phyloP scores from a whole-genome alignment of 2,888 invertebrate species.

The Chelonus formosanus region DNA sequence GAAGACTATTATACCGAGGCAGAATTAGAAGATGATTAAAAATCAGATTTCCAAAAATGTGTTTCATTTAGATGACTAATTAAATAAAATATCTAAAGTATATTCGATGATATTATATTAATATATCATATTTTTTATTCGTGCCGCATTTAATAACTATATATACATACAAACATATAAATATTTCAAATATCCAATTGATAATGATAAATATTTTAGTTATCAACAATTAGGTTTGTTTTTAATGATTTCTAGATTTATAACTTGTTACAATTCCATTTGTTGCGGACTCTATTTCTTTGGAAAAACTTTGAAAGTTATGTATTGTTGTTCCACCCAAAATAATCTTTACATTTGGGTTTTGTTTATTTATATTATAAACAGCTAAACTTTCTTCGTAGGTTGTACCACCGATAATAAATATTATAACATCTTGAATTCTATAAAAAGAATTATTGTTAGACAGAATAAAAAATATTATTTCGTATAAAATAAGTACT shows the following conservation, averaged over 20 bases:
- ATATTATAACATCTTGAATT: slow-evolving; percentile 94
- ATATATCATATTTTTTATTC: no score
- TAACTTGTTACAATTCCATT: slow-evolving; percentile 74
- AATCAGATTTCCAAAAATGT: not conserved
- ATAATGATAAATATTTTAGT: not conserved
- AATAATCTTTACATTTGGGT: slow-evolving; percentile 79
- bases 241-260: slow-evolving; percentile 63
- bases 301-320: slow-evolving; percentile 83
- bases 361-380: slow-evolving; percentile 80
- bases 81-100: slow-evolving; percentile 10
- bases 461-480: slow-evolving; percentile 31
- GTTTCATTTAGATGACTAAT: slow-evolving; percentile 26
- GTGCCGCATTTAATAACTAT: no score
- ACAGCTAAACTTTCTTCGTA: slow-evolving; percentile 94
- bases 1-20: slow-evolving; percentile 49
- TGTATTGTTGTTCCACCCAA: slow-evolving; percentile 93
- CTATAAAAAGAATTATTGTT: slow-evolving; percentile 62
- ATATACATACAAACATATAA: no score
- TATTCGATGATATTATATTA: not conserved
- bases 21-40: slow-evolving; percentile 45
- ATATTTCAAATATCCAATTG: no score
- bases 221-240: not conserved
- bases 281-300: slow-evolving; percentile 77
- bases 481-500: slow-evolving; percentile 42
- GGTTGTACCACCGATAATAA: slow-evolving; percentile 94